phyloP scores from a whole-genome alignment of 1,140 invertebrate species.

The Heliconius congener region DNA sequence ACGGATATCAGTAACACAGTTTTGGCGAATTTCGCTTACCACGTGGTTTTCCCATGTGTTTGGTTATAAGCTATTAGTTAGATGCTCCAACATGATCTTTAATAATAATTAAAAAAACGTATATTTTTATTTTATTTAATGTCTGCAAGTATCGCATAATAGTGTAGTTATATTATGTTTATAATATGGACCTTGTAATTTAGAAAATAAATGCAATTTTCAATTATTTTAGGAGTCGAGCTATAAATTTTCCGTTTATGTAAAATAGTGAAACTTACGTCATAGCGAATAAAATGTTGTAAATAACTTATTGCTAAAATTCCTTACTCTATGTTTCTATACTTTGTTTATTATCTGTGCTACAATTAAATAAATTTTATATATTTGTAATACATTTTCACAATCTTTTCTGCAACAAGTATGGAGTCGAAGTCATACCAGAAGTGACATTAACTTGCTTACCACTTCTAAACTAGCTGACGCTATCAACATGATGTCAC shows the following conservation, averaged over 20 bases:
- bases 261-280: too few species aligned
- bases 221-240: not conserved
- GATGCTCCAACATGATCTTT: not conserved
- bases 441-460: not conserved
- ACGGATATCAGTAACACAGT: constrained; percentile 46
- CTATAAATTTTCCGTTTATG: not conserved
- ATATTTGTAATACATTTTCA: too few species aligned
- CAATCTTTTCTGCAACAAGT: too few species aligned
- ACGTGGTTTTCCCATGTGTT: constrained; percentile 28
- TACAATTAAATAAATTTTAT: too few species aligned
- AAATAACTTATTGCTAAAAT: too few species aligned
- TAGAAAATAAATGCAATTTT: not conserved
- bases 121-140: not conserved
- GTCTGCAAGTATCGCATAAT: not conserved
- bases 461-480: not conserved
- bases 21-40: constrained; percentile 39
- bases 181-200: too few species aligned
- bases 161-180: not conserved
- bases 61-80: not conserved
- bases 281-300: too few species aligned
- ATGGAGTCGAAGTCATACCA: too few species aligned
- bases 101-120: not conserved
- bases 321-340: too few species aligned
- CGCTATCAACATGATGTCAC: not conserved
- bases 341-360: too few species aligned